Base-by-base conservation (phyloP, 2,113 vertebrate genomes). In the Salminus brasiliensis region DNA sequence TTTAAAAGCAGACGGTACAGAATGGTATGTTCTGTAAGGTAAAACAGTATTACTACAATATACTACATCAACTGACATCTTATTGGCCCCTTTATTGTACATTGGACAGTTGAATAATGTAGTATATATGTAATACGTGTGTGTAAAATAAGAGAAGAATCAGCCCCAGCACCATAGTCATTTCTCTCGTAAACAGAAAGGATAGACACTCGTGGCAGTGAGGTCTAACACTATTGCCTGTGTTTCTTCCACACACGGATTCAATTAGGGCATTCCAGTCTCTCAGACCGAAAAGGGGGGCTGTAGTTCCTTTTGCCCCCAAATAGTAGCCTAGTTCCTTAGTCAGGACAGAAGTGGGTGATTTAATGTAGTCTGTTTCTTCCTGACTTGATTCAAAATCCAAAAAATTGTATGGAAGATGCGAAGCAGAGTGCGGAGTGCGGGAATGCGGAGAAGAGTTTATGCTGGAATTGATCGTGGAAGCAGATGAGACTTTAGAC, bases 191-290 rank as follows among this genome's bases (percentile, higher is more conserved):
- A 78, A 45, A 45, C 52, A 30, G 53, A 57, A 25, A 70, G n/a
- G 59, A 3, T 18, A 70, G n/a, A 72, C 41, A 39, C 13, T 67
- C 43, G 45, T 75, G 53, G 57, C 18, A 16, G 55, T 5, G 65
- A 78, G 23, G 23, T 73, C 62, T 63, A 71, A 79, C 36, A 34
- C 15, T 36, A 57, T 27, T 52, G 27, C 23, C 59, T 59, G 53
- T 72, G 73, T 49, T 82, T 80, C 80, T 65, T 62, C 30, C 39
- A 90, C 92, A 93, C 87, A 84, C 84, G 90, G 88, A 89, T 90
- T 92, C 86, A 88, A 89, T 94, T 93, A 92, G 79, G 76, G 85
- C 89, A 91, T 91, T 92, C 88, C 89, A 87, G 86, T 82, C 84
- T 88, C 85, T 79, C 72, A 79, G 68, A n/a, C n/a, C n/a, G n/a